phyloP scores from a whole-genome alignment of 2,113 vertebrate species.

The Telmatochromis brachygnathus region DNA sequence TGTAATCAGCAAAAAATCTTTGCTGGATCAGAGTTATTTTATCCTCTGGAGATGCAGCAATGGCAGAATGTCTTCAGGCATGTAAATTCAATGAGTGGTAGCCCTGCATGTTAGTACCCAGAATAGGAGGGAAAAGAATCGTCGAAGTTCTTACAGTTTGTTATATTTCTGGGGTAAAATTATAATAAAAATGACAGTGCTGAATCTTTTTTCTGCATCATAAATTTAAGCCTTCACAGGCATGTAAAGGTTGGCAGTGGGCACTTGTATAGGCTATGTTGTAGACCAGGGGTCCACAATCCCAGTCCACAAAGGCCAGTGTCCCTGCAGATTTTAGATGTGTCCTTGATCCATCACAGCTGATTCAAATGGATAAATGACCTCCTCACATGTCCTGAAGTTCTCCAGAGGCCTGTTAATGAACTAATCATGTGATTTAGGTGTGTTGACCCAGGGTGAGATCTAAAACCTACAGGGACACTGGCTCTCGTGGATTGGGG shows the following conservation, averaged over 20 bases:
- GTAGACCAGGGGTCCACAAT: not conserved
- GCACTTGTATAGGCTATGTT: not conserved
- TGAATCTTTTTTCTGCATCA: not conserved
- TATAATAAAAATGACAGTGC: not conserved
- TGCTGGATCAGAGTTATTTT: not conserved
- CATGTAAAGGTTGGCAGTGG: not conserved
- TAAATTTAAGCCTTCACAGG: not conserved
- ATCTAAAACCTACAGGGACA: not conserved
- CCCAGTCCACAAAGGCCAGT: not conserved
- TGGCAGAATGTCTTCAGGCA: not conserved
- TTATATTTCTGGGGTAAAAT: not conserved
- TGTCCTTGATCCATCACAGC: not conserved
- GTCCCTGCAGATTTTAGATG: not conserved
- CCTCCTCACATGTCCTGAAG: not conserved
- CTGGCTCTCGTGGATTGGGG: not conserved
- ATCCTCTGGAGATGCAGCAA: not conserved
- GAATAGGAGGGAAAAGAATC: not conserved
- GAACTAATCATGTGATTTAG: not conserved
- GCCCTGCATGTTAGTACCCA: not conserved
- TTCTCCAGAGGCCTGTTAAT: not conserved
- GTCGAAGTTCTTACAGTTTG: not conserved
- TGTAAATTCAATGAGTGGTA: not conserved
- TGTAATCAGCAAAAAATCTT: not conserved
- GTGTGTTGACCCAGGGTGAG: not conserved
- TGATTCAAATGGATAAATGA: not conserved